Base-by-base conservation (phyloP, 2,888 invertebrate species). In the Fragum whitleyi region DNA sequence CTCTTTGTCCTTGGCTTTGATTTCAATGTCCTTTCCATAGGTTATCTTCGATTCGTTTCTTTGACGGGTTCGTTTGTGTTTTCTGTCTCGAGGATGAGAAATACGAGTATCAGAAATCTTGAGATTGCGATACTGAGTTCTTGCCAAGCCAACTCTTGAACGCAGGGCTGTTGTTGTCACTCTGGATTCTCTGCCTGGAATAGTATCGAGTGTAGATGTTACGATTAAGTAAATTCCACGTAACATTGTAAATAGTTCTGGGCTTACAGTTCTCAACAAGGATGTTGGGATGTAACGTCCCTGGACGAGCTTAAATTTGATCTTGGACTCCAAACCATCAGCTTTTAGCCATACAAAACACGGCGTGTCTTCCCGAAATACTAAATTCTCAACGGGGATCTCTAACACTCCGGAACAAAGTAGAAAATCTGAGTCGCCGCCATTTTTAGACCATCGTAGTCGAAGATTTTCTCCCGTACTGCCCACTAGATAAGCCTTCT, bases 341-440 rank as follows among this genome's bases (percentile, higher is more conserved):
- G 76, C 83, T 6, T 68, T 47, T 6, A 88, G 62, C 68, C 79
- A 77, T 6, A 86, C 81, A 69, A 81, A 86, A 78, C 84, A 81
- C 0, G 84, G 85, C 3, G 73, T 75, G n/a, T 84, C 82, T 3
- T 70, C 23, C 19, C 84, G 61, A 16, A 51, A 71, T 47, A 78
- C 84, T 2, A 88, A 28, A 47, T 73, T 59, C 0, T 68, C 76
- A 6, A 74, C 69, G 0, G 87, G 87, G 36, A 88, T 79, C 26
- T 74, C 29, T 16, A 82, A 59, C 47, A 55, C 76, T 11, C 79
- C 83, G 9, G 85, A 86, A 19, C 83, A 75, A 1, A 86, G 21
- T 0, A 88, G 39, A 36, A 86, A 83, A 68, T 88, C 86, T 19
- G 77, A 83, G 51, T 88, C 87, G 0, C 87, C 85, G 29, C 79